phyloP scores from a whole-genome alignment of 2,113 vertebrate genomes.

The Lasiurus borealis region DNA sequence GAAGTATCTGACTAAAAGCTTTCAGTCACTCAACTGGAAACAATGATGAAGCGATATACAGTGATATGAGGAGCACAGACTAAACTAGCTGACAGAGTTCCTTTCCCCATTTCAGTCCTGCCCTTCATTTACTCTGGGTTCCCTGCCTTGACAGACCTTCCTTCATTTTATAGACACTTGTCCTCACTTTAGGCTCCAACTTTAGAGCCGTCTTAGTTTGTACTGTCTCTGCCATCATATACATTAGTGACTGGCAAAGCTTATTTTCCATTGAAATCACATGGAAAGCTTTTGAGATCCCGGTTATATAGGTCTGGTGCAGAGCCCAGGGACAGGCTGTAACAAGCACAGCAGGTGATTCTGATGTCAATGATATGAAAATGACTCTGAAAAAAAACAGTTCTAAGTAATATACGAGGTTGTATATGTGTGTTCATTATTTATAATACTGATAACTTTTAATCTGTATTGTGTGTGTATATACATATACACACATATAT shows the following conservation, averaged over 20 bases:
- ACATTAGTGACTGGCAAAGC: background rate
- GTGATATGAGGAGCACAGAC: fast-evolving
- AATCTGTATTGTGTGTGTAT: background rate
- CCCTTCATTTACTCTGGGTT: background rate
- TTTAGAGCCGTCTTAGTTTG: background rate
- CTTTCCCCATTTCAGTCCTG: background rate
- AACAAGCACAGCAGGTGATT: background rate
- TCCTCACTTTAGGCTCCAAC: background rate
- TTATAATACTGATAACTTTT: background rate
- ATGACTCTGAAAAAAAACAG: background rate
- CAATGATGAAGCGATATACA: background rate
- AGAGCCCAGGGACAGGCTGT: background rate
- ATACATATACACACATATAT: background rate
- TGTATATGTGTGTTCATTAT: background rate
- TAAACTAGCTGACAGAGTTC: background rate
- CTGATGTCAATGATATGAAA: background rate
- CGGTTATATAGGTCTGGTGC: background rate
- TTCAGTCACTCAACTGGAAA: background rate
- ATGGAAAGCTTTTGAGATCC: background rate
- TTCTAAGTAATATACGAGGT: background rate
- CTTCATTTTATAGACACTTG: background rate
- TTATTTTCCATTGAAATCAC: background rate
- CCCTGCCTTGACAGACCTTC: background rate
- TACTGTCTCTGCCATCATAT: background rate
- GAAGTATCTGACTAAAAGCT: background rate